Evolutionary conservation across 2,113 vertebrate genomes (phyloP).

Genomic region (Alligator mississippiensis): DNA sequence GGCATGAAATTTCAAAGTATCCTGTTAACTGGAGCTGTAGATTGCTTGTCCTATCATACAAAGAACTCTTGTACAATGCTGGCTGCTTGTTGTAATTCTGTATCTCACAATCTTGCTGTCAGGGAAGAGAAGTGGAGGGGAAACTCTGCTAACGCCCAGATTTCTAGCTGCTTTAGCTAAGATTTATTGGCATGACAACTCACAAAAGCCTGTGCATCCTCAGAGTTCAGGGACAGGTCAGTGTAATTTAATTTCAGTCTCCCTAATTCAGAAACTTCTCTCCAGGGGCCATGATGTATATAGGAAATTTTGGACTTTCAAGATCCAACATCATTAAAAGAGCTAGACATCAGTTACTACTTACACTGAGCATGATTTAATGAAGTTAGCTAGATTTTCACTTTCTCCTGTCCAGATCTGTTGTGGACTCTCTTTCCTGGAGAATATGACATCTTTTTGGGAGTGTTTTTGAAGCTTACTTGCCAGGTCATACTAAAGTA

Average conservation of each 20-base stretch:
- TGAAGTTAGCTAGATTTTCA: neutral
- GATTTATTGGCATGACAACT: neutral
- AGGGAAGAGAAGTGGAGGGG: neutral
- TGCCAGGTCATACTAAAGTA: neutral
- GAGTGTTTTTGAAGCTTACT: neutral
- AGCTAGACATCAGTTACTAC: neutral
- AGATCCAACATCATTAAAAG: rapidly evolving
- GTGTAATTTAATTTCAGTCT: neutral
- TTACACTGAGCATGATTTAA: neutral
- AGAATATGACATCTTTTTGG: neutral
- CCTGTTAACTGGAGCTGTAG: rapidly evolving
- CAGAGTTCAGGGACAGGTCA: rapidly evolving
- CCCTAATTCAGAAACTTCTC: rapidly evolving
- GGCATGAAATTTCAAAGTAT: neutral
- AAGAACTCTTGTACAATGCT: neutral
- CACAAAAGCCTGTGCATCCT: neutral
- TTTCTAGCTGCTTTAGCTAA: neutral
- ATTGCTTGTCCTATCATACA: neutral
- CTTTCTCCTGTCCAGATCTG: neutral
- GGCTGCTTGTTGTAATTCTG: rapidly evolving
- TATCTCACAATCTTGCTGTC: rapidly evolving
- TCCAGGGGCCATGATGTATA: neutral
- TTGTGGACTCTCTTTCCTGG: neutral
- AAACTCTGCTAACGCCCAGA: neutral
- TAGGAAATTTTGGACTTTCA: neutral